phyloP scores from a whole-genome alignment of 2,797 vertebrate genomes.

The Chiloscyllium punctatum region DNA sequence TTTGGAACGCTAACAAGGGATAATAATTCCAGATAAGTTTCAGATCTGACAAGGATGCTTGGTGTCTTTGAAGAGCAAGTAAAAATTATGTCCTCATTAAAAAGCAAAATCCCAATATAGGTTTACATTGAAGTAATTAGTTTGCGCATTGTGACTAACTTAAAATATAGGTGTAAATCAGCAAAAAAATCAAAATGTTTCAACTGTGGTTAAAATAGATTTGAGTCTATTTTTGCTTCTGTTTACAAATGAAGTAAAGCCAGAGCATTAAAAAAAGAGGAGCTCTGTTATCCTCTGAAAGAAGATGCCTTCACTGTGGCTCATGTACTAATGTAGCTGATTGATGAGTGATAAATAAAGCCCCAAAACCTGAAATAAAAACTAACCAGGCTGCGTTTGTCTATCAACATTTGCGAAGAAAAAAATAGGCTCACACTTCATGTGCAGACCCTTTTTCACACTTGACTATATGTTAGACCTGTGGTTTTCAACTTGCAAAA shows the following conservation, averaged over 20 bases:
- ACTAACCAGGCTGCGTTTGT: not conserved
- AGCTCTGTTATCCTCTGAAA: not conserved
- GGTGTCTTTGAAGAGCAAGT: not conserved
- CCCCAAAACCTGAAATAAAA: constrained; percentile 1
- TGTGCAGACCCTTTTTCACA: not conserved
- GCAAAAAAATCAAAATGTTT: constrained; percentile 15
- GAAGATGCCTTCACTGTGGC: not conserved
- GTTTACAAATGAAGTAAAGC: not conserved
- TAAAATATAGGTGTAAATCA: constrained; percentile 32
- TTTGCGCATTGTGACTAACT: not conserved
- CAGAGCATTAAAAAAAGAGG: not conserved
- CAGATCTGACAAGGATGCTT: not conserved
- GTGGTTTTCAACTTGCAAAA: not conserved
- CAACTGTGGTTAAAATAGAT: constrained; percentile 7
- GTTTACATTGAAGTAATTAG: not conserved
- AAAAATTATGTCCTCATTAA: not conserved
- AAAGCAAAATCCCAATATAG: not conserved
- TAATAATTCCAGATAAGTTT: not conserved
- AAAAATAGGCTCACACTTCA: not conserved
- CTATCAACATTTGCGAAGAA: not conserved
- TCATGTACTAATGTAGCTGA: not conserved
- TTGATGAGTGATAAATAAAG: not conserved
- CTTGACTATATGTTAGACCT: not conserved
- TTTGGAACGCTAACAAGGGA: not conserved
- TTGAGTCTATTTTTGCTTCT: not conserved